Evolutionary conservation across 2,888 invertebrate genomes (phyloP), one percentile per base, ranked within the genome.

Genomic region (Trisateles emortualis): DNA sequence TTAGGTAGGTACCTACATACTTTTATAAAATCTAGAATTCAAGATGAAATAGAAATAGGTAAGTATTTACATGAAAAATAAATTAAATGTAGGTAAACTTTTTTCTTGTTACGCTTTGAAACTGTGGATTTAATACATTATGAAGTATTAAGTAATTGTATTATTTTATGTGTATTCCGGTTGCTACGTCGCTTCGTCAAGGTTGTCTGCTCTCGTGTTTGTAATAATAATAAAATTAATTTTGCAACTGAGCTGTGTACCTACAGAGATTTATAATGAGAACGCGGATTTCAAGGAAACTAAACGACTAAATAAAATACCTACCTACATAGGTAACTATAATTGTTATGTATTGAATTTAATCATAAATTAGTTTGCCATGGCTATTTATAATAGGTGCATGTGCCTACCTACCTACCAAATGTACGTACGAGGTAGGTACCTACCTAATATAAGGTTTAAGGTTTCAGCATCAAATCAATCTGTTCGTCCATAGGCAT

Each of bases 151-250:
- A 13, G 11, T 33, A 24, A 22, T 43, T 46, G 42, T 40, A 40
- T 46, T 52, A 60, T 49, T 50, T 26, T 14, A 49, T 36, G 45
- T 51, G 32, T 53, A 48, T 46, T 49, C 57, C 52, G 46, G 78
- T 77, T 77, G 62, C 70, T 64, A 75, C 46, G 78, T 54, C 44
- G 60, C 36, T 52, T 56, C 59, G 59, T 64, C 78, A 76, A 76
- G 78, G 78, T 42, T 74, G 68, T 73, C 64, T 71, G 63, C 60
- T 60, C 66, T 65, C 47, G 62, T 59, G 57, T 55, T 56, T 52
- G 50, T 58, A 65, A 68, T 64, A 62, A 64, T 56, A 70, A 62
- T 64, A 59, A 54, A 47, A 60, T 29, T 53, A 70, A 59, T 66
- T 66, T 64, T 69, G 64, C 58, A 52, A 59, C 54, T 43, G 47